Conservation (phyloP, 2,888 invertebrate genomes). For the Theodoxus fluviatilis region DNA sequence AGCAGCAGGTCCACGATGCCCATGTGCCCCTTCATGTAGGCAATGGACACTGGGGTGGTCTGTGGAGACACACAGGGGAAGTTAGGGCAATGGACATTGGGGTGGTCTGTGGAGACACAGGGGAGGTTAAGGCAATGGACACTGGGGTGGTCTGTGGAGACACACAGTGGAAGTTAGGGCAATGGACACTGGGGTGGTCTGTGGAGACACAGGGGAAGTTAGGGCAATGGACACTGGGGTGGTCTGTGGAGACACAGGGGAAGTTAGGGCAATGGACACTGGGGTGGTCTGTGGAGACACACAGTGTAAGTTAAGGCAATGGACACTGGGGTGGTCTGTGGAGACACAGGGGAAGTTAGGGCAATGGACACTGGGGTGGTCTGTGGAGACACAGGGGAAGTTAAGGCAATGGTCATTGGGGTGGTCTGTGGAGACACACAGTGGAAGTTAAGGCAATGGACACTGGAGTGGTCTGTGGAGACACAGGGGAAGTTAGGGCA, state of each 20-base stretch:
- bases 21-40: conserved; percentile 66
- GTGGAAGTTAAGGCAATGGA: neutral
- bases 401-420: neutral
- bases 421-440: neutral
- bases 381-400: conserved; percentile 42
- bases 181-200: neutral
- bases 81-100: neutral
- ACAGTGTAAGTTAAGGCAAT: conserved; percentile 57
- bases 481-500: no score
- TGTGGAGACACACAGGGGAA: conserved; percentile 35
- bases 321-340: conserved; percentile 65
- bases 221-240: neutral
- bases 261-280: no score
- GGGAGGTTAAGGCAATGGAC: neutral
- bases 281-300: neutral
- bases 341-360: conserved; percentile 9
- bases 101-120: neutral
- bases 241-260: no score
- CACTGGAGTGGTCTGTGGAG: no score
- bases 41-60: conserved; percentile 66
- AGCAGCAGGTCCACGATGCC: conserved; percentile 65
- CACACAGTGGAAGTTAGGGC: no score
- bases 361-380: conserved; percentile 67
- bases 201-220: neutral
- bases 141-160: no score